A percentile compares a stretch with the other conserved stretches of the same genome.
These are phyloP conservation scores for Prinia subflava DNA, from an alignment of 2,113 vertebrate species.

Conservation along the genomic window DNA sequence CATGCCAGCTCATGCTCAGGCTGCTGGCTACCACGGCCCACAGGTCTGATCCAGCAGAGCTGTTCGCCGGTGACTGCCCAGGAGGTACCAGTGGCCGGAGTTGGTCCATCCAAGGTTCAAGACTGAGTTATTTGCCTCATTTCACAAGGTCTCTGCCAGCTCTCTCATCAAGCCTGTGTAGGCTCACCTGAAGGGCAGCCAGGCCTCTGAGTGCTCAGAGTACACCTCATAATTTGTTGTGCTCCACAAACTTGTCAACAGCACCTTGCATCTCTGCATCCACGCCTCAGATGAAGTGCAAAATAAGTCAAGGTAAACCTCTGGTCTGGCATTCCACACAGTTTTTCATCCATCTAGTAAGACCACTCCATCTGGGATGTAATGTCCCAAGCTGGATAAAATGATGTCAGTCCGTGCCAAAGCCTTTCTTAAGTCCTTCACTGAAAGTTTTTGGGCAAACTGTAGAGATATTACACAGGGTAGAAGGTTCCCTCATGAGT, in stretches of 20 bases:
- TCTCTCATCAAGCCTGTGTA: background rate
- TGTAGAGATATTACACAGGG: background rate
- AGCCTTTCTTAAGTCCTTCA: background rate
- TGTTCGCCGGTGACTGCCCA: background rate
- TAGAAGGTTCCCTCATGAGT: background rate
- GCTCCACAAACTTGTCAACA: background rate
- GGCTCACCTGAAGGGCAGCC: background rate
- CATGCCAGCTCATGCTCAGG: background rate
- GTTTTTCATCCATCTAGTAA: background rate
- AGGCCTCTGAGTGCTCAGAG: fast-evolving
- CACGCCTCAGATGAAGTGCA: background rate
- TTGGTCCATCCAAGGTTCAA: background rate
- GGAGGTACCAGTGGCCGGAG: fast-evolving
- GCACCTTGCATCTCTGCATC: background rate
- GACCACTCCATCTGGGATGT: background rate
- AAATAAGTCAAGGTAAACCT: background rate
- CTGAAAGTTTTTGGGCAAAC: background rate
- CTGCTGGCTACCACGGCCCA: background rate
- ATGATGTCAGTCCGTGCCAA: background rate
- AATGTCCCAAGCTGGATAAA: background rate
- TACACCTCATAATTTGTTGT: background rate
- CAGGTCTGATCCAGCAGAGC: background rate
- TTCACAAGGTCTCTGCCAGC: background rate
- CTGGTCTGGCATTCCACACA: background rate
- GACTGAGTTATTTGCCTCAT: background rate